These are phyloP conservation scores for Pocillopora damicornis DNA, from an alignment of 64 coral and sea anemone genomes.

Conservation along the genomic window DNA sequence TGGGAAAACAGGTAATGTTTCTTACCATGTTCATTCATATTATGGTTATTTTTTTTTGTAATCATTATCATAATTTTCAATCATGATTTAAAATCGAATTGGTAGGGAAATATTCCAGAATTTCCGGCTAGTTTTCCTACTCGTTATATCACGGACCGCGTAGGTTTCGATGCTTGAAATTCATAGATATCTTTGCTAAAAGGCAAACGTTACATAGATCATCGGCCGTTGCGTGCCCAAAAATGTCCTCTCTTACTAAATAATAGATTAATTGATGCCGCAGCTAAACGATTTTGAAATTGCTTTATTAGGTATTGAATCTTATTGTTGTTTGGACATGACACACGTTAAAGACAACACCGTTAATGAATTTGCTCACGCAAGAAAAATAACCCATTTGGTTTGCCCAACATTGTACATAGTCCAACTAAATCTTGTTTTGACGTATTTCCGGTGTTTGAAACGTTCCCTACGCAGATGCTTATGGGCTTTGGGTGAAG, in stretches of 20 bases:
- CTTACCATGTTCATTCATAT: not conserved
- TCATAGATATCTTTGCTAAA: not conserved
- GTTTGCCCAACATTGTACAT: not conserved
- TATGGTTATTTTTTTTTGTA: not conserved
- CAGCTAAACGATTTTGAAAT: not conserved
- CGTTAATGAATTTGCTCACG: not conserved
- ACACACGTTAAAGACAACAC: not conserved
- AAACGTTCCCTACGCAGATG: not conserved
- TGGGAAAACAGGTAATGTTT: slow-evolving; percentile 11
- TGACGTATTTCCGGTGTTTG: not conserved
- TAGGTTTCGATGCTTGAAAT: no score
- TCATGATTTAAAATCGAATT: not conserved
- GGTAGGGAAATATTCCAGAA: no score
- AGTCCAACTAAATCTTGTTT: not conserved
- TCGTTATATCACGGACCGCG: no score
- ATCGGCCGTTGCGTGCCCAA: not conserved
- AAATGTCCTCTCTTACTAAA: not conserved
- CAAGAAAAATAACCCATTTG: not conserved
- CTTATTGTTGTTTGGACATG: not conserved
- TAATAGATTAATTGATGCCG: not conserved
- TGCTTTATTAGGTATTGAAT: not conserved
- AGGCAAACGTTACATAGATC: not conserved
- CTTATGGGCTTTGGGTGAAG: not conserved
- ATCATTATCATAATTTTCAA: not conserved
- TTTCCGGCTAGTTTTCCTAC: no score